A percentile compares a stretch with the other conserved stretches of the same genome.
phyloP scores from a whole-genome alignment of 2,113 vertebrate species.

The Romanogobio albipinnatus region DNA sequence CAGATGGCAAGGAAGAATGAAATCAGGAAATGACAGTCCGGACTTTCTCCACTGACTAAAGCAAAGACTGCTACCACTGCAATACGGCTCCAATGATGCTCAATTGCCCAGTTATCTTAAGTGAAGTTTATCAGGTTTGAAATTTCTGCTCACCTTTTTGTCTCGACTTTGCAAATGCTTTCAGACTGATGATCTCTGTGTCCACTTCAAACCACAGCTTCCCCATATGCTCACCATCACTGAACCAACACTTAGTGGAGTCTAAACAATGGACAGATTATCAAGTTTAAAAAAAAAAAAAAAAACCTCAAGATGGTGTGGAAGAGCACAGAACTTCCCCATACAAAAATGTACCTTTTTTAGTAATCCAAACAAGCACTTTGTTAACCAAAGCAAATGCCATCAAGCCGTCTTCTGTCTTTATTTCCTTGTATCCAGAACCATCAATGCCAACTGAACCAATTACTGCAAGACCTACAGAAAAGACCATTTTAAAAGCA shows the following conservation, averaged over 20 bases:
- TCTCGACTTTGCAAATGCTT: slow-evolving; percentile 77
- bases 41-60: too few species aligned
- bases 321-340: not conserved
- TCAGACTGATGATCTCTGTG: slow-evolving; percentile 78
- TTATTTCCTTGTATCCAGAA: slow-evolving; percentile 75
- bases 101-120: too few species aligned
- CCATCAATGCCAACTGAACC: slow-evolving; percentile 79
- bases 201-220: slow-evolving; percentile 83
- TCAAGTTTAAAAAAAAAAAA: not conserved
- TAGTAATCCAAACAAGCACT: slow-evolving; percentile 83
- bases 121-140: not conserved
- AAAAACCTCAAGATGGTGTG: not conserved
- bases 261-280: slow-evolving; percentile 63
- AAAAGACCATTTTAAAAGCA: not conserved
- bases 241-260: slow-evolving; percentile 83
- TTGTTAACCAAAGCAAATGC: slow-evolving; percentile 75
- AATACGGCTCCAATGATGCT: too few species aligned
- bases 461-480: slow-evolving; percentile 77
- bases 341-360: slow-evolving; percentile 63
- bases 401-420: slow-evolving; percentile 68
- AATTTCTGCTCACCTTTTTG: slow-evolving; percentile 78
- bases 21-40: too few species aligned
- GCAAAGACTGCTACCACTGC: too few species aligned
- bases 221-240: slow-evolving; percentile 68
- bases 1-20: too few species aligned